Evolutionary conservation across 2,797 vertebrate species (phyloP).

Genomic region (Borostomias antarcticus): DNA sequence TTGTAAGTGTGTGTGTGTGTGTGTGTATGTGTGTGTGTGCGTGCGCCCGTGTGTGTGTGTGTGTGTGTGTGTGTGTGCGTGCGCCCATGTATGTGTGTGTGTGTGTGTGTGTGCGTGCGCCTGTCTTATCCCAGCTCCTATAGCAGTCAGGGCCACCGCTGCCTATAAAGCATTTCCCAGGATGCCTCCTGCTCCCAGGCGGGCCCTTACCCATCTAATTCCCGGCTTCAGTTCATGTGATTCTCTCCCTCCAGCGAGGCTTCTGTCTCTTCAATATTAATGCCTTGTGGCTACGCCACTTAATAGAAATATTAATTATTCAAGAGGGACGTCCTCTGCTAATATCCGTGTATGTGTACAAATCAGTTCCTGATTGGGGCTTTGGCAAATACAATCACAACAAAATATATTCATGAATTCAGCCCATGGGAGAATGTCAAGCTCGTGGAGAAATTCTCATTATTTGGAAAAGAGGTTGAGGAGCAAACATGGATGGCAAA

Average conservation of each 20-base stretch:
- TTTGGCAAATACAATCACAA: conserved; percentile 65
- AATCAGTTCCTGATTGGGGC: conserved; percentile 72
- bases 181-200: conserved; percentile 61
- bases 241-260: conserved; percentile 70
- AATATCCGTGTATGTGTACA: conserved; percentile 79
- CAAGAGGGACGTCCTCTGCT: conserved; percentile 69
- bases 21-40: conserved; percentile 4
- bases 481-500: conserved; percentile 6
- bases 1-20: not conserved
- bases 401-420: conserved; percentile 68
- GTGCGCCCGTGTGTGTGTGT: conserved; percentile 3
- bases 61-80: conserved; percentile 5
- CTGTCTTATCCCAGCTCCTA: conserved; percentile 18
- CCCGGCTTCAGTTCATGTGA: conserved; percentile 75
- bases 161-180: conserved; percentile 36
- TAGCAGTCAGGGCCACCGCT: conserved; percentile 45
- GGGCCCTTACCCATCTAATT: conserved; percentile 57
- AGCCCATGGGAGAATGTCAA: conserved; percentile 55
- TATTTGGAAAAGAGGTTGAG: conserved; percentile 36
- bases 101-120: not conserved
- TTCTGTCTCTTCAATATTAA: conserved; percentile 81
- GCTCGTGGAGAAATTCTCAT: conserved; percentile 66
- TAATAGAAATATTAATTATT: conserved; percentile 82
- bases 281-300: conserved; percentile 62
- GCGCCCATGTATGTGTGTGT: conserved; percentile 6